Percentiles rank a stretch among this genome's conserved stretches.
Conservation (phyloP, 2,113 vertebrate species). For the Rattus rattus region DNA sequence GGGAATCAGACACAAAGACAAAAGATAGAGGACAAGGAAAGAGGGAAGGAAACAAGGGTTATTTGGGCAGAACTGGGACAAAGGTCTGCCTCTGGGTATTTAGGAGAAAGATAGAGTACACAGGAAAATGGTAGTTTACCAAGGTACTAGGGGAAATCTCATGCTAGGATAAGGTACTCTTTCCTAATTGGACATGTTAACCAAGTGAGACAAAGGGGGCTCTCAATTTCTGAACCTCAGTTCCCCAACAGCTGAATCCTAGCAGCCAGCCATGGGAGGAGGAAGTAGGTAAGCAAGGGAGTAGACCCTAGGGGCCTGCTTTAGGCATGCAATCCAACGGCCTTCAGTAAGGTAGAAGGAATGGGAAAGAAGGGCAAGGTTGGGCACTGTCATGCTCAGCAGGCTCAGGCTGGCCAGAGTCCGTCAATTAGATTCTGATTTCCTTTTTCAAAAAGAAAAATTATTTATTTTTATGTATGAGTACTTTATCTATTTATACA, state of each 20-base stretch:
- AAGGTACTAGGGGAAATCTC: neutral
- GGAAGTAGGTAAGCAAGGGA: neutral
- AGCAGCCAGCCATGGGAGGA: neutral
- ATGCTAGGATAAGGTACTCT: neutral
- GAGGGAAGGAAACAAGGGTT: neutral
- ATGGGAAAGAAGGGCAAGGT: neutral
- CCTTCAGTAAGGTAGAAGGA: neutral
- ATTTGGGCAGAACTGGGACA: neutral
- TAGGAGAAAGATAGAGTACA: neutral
- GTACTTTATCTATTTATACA: no score
- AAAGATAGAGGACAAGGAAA: neutral
- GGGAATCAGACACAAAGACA: neutral
- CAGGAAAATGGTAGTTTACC: neutral
- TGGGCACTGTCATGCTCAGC: neutral
- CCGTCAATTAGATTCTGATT: neutral
- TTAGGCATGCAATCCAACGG: neutral
- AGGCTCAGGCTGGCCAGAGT: neutral
- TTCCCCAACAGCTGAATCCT: neutral
- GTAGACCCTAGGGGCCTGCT: neutral
- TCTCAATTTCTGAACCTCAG: neutral
- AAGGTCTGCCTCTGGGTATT: neutral
- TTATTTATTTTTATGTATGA: no score
- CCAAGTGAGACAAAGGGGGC: neutral
- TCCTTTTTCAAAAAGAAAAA: neutral
- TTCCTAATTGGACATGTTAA: neutral